Evolutionary conservation across 2,113 vertebrate species (phyloP).

Genomic region (Porphyrio hochstetteri): DNA sequence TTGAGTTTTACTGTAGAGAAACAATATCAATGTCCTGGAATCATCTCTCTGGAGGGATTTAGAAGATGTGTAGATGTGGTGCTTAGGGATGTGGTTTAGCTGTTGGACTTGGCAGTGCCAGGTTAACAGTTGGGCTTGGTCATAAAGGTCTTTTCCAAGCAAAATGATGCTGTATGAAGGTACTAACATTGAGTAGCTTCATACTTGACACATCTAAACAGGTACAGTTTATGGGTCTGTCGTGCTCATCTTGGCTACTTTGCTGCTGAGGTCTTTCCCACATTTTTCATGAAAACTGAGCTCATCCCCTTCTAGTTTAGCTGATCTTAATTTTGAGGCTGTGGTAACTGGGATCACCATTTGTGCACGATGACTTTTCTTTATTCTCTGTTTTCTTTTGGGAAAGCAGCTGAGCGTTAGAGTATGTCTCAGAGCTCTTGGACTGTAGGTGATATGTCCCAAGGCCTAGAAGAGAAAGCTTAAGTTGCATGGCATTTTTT

Average conservation of each 20-base stretch:
- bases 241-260: background rate
- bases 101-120: no score
- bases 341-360: fast-evolving
- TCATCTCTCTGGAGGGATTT: background rate
- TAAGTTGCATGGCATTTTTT: background rate
- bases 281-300: background rate
- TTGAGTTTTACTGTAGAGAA: background rate
- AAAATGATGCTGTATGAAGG: background rate
- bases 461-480: background rate
- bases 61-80: no score
- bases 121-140: no score
- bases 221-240: background rate
- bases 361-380: background rate
- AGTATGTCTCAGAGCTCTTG: background rate
- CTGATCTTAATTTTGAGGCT: background rate
- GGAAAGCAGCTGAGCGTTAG: background rate
- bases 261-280: background rate
- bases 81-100: no score
- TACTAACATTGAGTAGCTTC: background rate
- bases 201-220: fast-evolving
- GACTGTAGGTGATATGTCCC: fast-evolving
- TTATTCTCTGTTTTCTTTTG: background rate
- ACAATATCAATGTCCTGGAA: background rate
- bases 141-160: no score
- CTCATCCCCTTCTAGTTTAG: background rate